phyloP scores from a whole-genome alignment of 2,888 invertebrate species.

The Petrolisthes manimaculis region DNA sequence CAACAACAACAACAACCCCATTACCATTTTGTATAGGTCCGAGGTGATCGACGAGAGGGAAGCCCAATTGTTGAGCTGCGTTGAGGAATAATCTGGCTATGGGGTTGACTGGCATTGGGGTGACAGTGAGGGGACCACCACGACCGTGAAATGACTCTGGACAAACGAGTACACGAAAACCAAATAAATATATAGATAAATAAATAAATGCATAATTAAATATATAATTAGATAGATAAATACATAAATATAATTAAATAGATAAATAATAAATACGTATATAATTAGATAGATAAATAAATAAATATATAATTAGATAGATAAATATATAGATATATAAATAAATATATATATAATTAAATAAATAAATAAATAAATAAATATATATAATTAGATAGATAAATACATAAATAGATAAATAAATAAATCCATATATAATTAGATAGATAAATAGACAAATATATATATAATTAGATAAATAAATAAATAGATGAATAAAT shows the following conservation, averaged over 20 bases:
- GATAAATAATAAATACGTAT: background rate
- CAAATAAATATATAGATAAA: constrained; percentile 27
- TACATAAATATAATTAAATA: constrained; percentile 30
- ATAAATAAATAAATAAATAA: constrained; percentile 34
- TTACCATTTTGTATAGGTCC: background rate
- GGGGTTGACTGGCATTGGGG: background rate
- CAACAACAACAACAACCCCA: background rate
- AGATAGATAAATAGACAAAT: too few relatives aligned
- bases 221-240: constrained; percentile 33
- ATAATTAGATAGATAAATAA: background rate
- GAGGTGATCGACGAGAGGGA: background rate
- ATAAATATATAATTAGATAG: constrained; percentile 20
- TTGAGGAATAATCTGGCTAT: background rate
- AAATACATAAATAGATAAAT: constrained; percentile 13
- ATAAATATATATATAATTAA: constrained; percentile 35
- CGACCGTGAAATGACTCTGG: constrained; percentile 9
- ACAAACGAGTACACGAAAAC: background rate
- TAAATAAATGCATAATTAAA: constrained; percentile 29
- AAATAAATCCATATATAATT: constrained; percentile 2
- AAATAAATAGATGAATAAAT: too few relatives aligned
- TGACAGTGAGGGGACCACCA: background rate
- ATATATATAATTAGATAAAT: too few relatives aligned
- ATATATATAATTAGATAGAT: constrained; percentile 33
- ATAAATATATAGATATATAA: constrained; percentile 23
- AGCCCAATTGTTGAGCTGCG: background rate